Evolutionary conservation across 2,113 vertebrate genomes (phyloP).

Genomic region (Psophia crepitans): DNA sequence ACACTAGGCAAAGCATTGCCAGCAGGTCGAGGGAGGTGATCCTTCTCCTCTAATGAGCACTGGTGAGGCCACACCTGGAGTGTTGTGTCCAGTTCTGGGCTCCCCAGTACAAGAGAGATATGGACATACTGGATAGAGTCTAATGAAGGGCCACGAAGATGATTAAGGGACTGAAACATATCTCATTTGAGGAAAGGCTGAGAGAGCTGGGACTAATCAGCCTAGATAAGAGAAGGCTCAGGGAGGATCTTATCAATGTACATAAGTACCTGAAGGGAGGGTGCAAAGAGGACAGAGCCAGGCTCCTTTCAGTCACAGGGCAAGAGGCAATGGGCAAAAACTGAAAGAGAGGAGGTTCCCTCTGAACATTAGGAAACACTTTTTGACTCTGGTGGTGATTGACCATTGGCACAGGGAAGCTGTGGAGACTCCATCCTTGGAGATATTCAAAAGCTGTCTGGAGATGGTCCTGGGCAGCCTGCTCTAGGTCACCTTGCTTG

Average conservation of each 20-base stretch:
- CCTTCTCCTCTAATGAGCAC: neutral
- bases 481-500: neutral
- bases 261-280: neutral
- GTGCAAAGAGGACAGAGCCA: neutral
- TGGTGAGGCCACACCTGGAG: neutral
- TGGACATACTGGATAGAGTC: neutral
- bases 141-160: rapidly evolving
- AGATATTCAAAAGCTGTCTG: neutral
- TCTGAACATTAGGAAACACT: neutral
- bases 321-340: neutral
- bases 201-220: neutral
- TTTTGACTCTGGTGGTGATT: neutral
- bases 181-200: neutral
- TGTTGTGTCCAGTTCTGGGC: neutral
- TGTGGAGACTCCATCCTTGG: neutral
- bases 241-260: neutral
- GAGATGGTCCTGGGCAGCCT: neutral
- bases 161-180: neutral
- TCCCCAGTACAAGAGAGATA: neutral
- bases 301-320: neutral
- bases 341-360: neutral
- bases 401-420: neutral
- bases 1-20: neutral
- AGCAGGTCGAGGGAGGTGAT: neutral
- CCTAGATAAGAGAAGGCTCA: neutral